Conservation (phyloP, 1,140 invertebrate genomes). For the Colletes latitarsis region DNA sequence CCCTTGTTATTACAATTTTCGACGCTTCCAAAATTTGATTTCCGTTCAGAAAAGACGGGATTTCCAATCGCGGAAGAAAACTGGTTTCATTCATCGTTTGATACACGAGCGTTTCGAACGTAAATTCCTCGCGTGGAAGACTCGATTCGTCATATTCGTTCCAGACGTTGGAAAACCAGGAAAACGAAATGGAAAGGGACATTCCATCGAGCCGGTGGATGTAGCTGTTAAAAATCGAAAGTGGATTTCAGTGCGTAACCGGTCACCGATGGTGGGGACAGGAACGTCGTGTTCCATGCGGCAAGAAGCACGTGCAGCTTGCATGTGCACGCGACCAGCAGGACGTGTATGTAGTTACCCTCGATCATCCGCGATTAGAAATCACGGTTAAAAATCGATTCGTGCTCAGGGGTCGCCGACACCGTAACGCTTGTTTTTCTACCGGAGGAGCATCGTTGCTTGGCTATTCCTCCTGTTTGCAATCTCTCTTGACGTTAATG, state of each 20-base stretch:
- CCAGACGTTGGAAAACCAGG: not conserved
- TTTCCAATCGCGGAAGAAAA: not conserved
- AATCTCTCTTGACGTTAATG: not conserved
- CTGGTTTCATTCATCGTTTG: not conserved
- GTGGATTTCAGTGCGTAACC: constrained; percentile 35
- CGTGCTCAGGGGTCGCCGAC: not conserved
- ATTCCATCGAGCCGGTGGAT: not conserved
- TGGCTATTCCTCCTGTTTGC: too few species aligned
- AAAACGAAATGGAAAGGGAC: constrained; percentile 16
- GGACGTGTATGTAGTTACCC: constrained; percentile 25
- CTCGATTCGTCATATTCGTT: not conserved
- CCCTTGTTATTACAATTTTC: too few species aligned
- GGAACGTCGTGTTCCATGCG: constrained; percentile 1
- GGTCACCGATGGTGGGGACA: not conserved
- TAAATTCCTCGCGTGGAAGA: too few species aligned
- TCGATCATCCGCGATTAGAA: constrained; percentile 20
- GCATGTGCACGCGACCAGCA: constrained; percentile 30
- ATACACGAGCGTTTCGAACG: not conserved
- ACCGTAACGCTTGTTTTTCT: not conserved
- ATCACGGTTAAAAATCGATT: constrained; percentile 18
- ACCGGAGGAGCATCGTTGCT: not conserved
- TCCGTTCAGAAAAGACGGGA: too few species aligned
- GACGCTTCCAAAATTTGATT: too few species aligned
- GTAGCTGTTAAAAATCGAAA: constrained; percentile 41
- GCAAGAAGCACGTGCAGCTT: constrained; percentile 20